Evolutionary conservation across 1,140 invertebrate species (phyloP), one percentile per base, ranked within the genome.

Genomic region (Euwallacea fornicatus): DNA sequence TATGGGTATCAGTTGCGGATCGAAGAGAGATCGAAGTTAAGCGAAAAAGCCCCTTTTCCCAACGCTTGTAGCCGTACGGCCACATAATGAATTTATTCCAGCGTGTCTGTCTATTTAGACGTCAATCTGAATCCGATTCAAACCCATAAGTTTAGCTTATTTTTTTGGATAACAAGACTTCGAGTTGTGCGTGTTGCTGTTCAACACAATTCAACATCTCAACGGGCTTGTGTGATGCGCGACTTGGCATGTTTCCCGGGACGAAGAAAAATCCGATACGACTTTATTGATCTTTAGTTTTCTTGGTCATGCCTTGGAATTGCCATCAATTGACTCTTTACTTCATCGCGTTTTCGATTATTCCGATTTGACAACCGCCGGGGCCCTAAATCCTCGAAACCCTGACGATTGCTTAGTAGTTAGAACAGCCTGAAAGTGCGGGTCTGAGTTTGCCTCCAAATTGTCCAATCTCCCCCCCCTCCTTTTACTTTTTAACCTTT

Each of bases 71-170:
- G 10, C 21, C 61, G 9, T 41, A 11, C 15, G 46, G 42, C 46
- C 59, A 70, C 44, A 64, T 69, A 63, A 70, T 70, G 68, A 70
- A 70, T 70, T 62, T 70, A 70, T 70, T 70, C 68, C 60, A 55
- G 16, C 68, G 59, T 64, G 68, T 70, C 21, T 33, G 21, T 33
- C 68, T 70, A 70, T 63, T 70, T 63, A 70, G 60, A 70, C 68
- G 68, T 70, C 68, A 70, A 69, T 69, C 67, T 50, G 13, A 69
- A 69, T 63, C 58, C 10, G 21, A 61, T 55, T 50, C 60, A 55
- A 62, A 69, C 67, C 67, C 58, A 69, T 69, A 62, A 61, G 67
- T 62, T 46, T 69, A 55, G 16, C 67, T 61, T 55, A 69, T 61
- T 69, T 69, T 69, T 69, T 55, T 47, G 67, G 56, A 62, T 61